Evolutionary conservation across 2,888 invertebrate species (phyloP), one percentile per base, ranked within the genome.

Genomic region (Heliconius ismenius): DNA sequence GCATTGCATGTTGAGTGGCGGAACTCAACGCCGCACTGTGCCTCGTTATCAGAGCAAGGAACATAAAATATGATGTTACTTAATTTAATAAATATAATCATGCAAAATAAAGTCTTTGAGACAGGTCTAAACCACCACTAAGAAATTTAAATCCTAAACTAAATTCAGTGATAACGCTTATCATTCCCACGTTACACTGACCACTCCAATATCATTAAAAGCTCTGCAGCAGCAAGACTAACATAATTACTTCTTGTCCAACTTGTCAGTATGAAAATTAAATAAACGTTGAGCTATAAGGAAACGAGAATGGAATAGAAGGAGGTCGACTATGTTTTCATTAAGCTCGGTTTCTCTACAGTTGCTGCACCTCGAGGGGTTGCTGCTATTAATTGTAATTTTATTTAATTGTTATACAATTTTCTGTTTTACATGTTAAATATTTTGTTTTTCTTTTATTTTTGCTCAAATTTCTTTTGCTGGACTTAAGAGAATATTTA

Each of bases 241-340:
- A 39, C n/a, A 39, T 65, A 65, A 65, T 65, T 65, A 39, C 65
- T 39, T 39, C 65, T 65, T 65, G 65, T 54, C n/a, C 28, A 69
- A 69, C 28, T 54, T 28, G 69, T 69, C 69, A 54, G 69, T 54
- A 49, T 65, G 24, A 36, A 78, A 74, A 78, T 69, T 65, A 76
- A 78, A 76, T 74, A 62, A 74, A 73, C 74, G 58, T 64, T 54
- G 39, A 58, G 69, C 65, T 39, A 39, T 74, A 70, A 75, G 69
- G 75, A 73, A 77, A 73, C 39, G 73, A 73, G 67, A 72, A 67
- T 54, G 54, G 36, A 62, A 26, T 18, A 36, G 36, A 39, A 75
- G 64, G 43, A 75, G 73, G 75, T 79, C 77, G 74, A 73, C 74
- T 63, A 63, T 67, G 64, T 69, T 78, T 75, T 76, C 69, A 75